Percentiles rank a stretch among this genome's conserved stretches.
Evolutionary conservation across 2,113 vertebrate species (phyloP).

Genomic region (Nycticebus coucang): DNA sequence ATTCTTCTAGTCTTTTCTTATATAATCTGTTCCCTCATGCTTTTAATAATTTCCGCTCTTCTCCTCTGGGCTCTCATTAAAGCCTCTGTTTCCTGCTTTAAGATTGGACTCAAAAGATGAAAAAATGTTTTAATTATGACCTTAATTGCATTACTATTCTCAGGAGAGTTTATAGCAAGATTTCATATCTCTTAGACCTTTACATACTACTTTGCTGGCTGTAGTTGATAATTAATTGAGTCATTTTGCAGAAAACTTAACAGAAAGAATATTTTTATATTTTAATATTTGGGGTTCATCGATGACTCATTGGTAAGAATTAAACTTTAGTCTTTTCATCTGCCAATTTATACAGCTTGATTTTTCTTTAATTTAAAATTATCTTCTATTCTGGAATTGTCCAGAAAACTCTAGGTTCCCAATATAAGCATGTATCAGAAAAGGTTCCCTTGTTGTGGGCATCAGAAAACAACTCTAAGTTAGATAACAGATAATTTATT

Average conservation of each 20-base stretch:
- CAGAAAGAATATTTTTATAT: neutral
- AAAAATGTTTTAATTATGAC: constrained; percentile 69
- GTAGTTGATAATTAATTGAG: constrained; percentile 15
- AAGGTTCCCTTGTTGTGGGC: neutral
- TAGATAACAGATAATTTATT: neutral
- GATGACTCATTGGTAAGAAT: neutral
- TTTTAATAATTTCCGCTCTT: constrained; percentile 24
- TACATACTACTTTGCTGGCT: neutral
- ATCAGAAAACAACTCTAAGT: neutral
- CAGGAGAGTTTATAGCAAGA: neutral
- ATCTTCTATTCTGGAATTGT: neutral
- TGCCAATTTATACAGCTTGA: neutral
- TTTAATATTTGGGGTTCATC: neutral
- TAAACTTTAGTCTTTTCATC: neutral
- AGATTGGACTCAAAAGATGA: constrained; percentile 33
- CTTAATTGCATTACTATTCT: constrained; percentile 50
- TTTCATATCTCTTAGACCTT: neutral
- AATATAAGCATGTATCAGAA: neutral
- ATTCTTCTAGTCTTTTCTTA: neutral
- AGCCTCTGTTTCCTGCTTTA: constrained; percentile 51
- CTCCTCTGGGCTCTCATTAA: constrained; percentile 39
- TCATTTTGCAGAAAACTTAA: neutral
- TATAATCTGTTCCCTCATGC: neutral
- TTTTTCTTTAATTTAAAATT: neutral
- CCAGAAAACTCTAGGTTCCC: neutral